These are phyloP conservation scores for Epiblema foenella DNA, from an alignment of 2,888 invertebrate genomes.

Conservation along the genomic window DNA sequence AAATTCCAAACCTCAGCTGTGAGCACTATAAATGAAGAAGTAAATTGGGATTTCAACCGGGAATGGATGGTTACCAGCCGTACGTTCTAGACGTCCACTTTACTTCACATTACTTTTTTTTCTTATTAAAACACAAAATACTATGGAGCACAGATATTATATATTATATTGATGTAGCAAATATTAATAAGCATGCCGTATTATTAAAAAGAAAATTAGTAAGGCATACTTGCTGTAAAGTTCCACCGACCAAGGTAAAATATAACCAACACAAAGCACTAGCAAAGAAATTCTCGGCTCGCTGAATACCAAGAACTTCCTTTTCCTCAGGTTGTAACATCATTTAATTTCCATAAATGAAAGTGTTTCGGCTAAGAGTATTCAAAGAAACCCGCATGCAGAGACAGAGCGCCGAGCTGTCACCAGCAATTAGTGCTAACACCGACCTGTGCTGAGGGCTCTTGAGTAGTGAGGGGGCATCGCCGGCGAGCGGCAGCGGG, in stretches of 20 bases:
- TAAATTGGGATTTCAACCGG: no score
- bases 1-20: no score
- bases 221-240: not conserved
- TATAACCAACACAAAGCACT: not conserved
- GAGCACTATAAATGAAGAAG: no score
- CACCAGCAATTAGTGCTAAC: conserved; percentile 34
- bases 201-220: not conserved
- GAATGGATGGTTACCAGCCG: no score
- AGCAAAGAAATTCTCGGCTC: not conserved
- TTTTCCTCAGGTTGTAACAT: conserved; percentile 6
- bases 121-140: no score
- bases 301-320: not conserved
- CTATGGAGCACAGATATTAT: no score
- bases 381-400: conserved; percentile 32
- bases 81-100: no score
- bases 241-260: not conserved
- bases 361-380: conserved; percentile 20
- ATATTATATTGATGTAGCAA: not conserved
- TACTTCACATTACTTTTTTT: no score
- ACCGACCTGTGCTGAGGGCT: conserved; percentile 18
- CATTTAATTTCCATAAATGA: conserved; percentile 32
- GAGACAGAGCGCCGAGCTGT: conserved; percentile 20
- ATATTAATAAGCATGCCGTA: not conserved
- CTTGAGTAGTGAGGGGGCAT: not conserved
- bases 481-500: not conserved